These are phyloP conservation scores for Cistogaster globosa DNA, from an alignment of 2,888 invertebrate genomes.

Conservation along the genomic window DNA sequence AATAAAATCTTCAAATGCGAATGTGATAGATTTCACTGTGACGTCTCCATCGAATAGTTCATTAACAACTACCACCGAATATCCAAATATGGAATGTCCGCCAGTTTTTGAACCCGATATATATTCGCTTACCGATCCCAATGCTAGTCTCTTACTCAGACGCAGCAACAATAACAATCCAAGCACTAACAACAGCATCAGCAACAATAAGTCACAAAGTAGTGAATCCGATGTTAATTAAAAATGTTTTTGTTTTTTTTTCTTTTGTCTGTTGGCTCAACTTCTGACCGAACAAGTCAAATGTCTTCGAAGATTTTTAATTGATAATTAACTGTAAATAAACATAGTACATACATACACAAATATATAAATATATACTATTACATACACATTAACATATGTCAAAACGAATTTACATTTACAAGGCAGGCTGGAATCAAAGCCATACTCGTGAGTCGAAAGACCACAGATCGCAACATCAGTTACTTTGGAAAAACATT, in stretches of 20 bases:
- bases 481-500: too few relatives aligned
- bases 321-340: constrained; percentile 52
- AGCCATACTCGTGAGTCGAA: too few relatives aligned
- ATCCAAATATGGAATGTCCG: constrained; percentile 92
- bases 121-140: constrained; percentile 87
- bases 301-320: constrained; percentile 23
- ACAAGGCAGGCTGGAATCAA: too few relatives aligned
- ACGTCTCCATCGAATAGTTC: constrained; percentile 69
- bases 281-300: constrained; percentile 15
- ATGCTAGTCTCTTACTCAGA: constrained; percentile 80
- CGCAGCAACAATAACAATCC: constrained; percentile 78
- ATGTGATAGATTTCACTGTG: constrained; percentile 64
- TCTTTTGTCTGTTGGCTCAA: neutral
- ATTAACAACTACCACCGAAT: constrained; percentile 83
- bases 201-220: constrained; percentile 30
- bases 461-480: too few relatives aligned
- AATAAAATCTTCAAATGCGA: constrained; percentile 63
- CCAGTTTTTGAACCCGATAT: constrained; percentile 94
- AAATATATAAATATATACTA: constrained; percentile 22
- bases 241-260: too few relatives aligned
- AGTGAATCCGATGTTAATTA: constrained; percentile 59
- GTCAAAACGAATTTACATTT: too few relatives aligned
- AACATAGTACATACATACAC: constrained; percentile 32
- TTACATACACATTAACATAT: constrained; percentile 31
- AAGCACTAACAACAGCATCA: constrained; percentile 47